phyloP scores from a whole-genome alignment of 2,113 vertebrate species.

The Haemorhous mexicanus region DNA sequence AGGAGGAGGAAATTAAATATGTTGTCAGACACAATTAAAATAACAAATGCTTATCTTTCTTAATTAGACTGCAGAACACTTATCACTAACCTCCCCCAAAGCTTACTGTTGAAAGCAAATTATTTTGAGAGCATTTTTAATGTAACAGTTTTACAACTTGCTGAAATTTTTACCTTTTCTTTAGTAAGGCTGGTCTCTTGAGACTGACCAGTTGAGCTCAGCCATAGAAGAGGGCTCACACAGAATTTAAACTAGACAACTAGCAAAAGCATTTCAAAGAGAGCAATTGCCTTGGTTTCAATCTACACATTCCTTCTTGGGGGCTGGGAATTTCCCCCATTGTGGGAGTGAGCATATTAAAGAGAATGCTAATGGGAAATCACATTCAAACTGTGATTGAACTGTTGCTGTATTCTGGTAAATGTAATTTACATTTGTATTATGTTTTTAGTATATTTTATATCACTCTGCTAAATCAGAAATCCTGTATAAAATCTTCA shows the following conservation, averaged over 20 bases:
- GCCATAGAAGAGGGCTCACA: not conserved
- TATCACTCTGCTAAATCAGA: not conserved
- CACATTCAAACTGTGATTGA: not conserved
- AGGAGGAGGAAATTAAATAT: not conserved
- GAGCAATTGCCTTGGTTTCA: not conserved
- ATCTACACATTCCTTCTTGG: not conserved
- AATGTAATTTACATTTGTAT: not conserved
- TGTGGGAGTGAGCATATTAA: not conserved
- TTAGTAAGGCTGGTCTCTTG: not conserved
- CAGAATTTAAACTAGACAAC: fast-evolving
- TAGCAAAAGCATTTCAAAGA: not conserved
- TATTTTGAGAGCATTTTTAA: not conserved
- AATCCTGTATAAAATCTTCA: not conserved
- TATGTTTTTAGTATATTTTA: not conserved
- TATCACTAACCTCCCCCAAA: not conserved
- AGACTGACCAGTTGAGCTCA: not conserved
- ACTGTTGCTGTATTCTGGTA: not conserved
- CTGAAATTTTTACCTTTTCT: not conserved
- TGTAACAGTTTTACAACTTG: not conserved
- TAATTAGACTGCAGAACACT: not conserved
- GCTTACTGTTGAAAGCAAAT: not conserved
- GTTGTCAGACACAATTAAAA: not conserved
- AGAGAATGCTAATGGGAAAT: not conserved
- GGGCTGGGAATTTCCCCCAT: fast-evolving
- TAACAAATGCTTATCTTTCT: not conserved